Evolutionary conservation across 2,797 vertebrate genomes (phyloP), one percentile per base, ranked within the genome.

Genomic region (Rousettus madagascariensis): DNA sequence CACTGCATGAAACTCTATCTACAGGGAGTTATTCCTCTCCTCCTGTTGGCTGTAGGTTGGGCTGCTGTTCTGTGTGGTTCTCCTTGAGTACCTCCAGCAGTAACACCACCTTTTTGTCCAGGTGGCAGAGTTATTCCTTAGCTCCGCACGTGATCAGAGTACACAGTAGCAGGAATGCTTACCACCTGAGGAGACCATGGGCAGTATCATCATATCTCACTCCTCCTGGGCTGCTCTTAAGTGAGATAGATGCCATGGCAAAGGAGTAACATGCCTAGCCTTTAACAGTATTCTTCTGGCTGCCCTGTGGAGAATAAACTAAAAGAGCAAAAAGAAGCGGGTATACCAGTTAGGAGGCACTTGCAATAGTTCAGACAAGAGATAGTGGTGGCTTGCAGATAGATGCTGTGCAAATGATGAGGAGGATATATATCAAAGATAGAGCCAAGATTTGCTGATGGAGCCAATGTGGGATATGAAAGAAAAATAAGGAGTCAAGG

Each of bases 181-280:
- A 74, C 20, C 6, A 71, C 20, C 33, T 63, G 79, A 72, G 30
- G 20, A 77, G 17, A 43, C 4, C 0, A 41, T 36, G 46, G 8
- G 19, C 22, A 43, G 28, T 33, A 4, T 10, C 28, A 1, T 24
- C 11, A 36, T 16, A 72, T 0, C 3, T 8, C 0, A 19, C 1
- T 65, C 17, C 74, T 51, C 53, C 55, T n/a, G 68, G 8, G 8
- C 11, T 94, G 36, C 36, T 80, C n/a, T 55, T 53, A 3, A 33
- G 26, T 90, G 59, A 82, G 19, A 69, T 19, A 65, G 46, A 72
- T 20, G 4, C 20, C 55, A n/a, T 1, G 3, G 30, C 19, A 86
- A 69, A 96, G 38, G 24, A 19, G 11, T 13, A 16, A 51, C 6
- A 17, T 33, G 30, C 11, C 33, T 30, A 6, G 22, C 8, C 36